Base-by-base conservation (phyloP, 2,888 invertebrate species). In the Dastarcus helophoroides region DNA sequence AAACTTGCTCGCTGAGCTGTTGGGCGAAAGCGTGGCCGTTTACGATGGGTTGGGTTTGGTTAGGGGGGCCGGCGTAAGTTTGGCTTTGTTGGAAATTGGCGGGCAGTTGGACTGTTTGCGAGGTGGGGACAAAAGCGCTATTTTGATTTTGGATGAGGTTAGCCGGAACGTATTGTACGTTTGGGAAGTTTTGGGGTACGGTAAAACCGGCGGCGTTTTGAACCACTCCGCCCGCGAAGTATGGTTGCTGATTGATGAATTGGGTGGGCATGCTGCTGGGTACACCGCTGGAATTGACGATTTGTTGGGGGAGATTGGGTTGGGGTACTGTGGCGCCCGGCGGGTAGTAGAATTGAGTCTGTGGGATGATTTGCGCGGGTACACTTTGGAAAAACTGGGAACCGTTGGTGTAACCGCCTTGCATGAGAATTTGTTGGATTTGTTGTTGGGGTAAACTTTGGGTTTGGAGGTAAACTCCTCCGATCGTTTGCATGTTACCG, bases 371-470 rank as follows among this genome's bases (percentile, higher is more conserved):
- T 33, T 60, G 58, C 10, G 55, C 44, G 26, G 56, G 62, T 27
- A 61, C 48, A 32, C 52, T 53, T 10, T 41, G 44, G 33, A 51
- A 51, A 37, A 53, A 52, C 36, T 50, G 54, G 3, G 51, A 42
- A 9, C 51, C 53, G 32, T 53, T 48, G 29, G 53, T 43, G 27
- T 51, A 54, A 22, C 55, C 56, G 19, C 54, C 46, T 41, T 64
- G 63, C 29, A 64, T 39, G 36, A 63, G 50, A 53, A 62, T 58
- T 43, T 63, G 62, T 33, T 61, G 56, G 26, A 61, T 56, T 32
- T 62, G 61, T 44, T 64, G 64, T 40, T 62, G 64, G 27, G 64
- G 65, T 37, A 64, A 53, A 47, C 63, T 64, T 35, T 63, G 63
- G 4, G 64, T 56, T 42, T 62, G 62, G 46, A 60, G 38, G 36